These are phyloP conservation scores for Thaumetopoea pityocampa DNA, from an alignment of 1,140 invertebrate species.

Conservation along the genomic window DNA sequence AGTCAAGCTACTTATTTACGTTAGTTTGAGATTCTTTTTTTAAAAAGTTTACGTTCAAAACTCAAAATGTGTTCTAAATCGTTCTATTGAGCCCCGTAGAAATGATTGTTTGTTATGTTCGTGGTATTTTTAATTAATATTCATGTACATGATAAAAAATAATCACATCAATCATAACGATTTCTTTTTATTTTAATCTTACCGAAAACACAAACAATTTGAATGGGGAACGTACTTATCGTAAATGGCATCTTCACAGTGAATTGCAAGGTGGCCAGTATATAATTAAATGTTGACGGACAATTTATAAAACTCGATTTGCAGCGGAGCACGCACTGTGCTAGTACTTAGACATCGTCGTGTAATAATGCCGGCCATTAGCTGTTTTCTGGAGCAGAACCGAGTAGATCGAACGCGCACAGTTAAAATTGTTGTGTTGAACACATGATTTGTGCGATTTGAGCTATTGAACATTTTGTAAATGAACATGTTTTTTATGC, in stretches of 20 bases:
- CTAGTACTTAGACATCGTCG: slow-evolving; percentile 1
- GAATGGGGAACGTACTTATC: slow-evolving; percentile 16
- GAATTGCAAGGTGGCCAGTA: slow-evolving; percentile 19
- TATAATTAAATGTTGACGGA: slow-evolving; percentile 34
- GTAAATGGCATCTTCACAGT: slow-evolving; percentile 24
- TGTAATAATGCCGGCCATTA: slow-evolving; percentile 7
- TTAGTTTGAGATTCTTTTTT: no score
- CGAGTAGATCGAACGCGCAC: neutral
- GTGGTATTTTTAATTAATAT: neutral
- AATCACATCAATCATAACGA: slow-evolving; percentile 7
- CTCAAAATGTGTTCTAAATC: no score
- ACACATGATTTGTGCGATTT: slow-evolving; percentile 9
- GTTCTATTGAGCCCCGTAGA: no score
- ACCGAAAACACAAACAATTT: slow-evolving; percentile 15
- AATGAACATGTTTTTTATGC: no score
- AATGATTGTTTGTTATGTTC: no score
- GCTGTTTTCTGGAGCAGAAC: slow-evolving; percentile 12
- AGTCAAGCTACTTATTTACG: no score
- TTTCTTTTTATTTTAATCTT: slow-evolving; percentile 6
- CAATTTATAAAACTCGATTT: slow-evolving; percentile 27
- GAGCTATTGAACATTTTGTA: neutral
- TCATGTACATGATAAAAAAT: no score
- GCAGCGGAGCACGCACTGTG: slow-evolving; percentile 13
- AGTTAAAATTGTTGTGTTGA: slow-evolving; percentile 7
- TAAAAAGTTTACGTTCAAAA: no score